A percentile compares a stretch with the other conserved stretches of the same genome.
Evolutionary conservation across 2,113 vertebrate genomes (phyloP).

Genomic region (Ornithorhynchus anatinus): DNA sequence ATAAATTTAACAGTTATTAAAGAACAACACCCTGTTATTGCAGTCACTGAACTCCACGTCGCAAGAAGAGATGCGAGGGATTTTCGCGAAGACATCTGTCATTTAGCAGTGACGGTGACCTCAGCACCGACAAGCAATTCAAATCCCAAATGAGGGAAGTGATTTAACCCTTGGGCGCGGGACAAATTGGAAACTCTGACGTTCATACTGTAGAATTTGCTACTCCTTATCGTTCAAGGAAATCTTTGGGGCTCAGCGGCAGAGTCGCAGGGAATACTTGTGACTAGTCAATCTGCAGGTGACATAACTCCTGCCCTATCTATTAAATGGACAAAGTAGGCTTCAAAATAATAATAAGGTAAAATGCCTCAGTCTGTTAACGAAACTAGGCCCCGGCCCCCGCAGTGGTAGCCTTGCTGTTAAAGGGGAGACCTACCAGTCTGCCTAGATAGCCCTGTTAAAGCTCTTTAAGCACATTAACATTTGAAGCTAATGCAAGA

Average conservation of each 20-base stretch:
- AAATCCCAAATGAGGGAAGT: slow-evolving; percentile 72
- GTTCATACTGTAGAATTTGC: background rate
- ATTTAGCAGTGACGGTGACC: slow-evolving; percentile 89
- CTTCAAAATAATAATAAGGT: too few species aligned
- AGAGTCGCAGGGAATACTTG: background rate
- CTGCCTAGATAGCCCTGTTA: too few species aligned
- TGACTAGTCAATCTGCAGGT: background rate
- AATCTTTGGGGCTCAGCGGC: background rate
- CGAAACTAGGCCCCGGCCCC: too few species aligned
- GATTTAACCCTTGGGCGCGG: slow-evolving; percentile 62
- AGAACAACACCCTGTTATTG: slow-evolving; percentile 75
- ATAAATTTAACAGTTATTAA: slow-evolving; percentile 93
- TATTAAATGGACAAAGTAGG: too few species aligned
- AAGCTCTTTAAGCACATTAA: too few species aligned
- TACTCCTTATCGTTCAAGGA: background rate
- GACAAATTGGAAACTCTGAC: slow-evolving; percentile 19
- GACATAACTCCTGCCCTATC: too few species aligned
- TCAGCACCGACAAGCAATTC: slow-evolving; percentile 83
- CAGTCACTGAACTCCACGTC: slow-evolving; percentile 81
- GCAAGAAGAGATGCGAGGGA: slow-evolving; percentile 84
- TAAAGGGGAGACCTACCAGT: too few species aligned
- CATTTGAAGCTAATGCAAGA: too few species aligned
- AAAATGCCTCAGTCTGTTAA: too few species aligned
- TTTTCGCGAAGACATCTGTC: slow-evolving; percentile 94
- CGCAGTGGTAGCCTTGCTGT: too few species aligned